A percentile compares a stretch with the other conserved stretches of the same genome.
Evolutionary conservation across 2,113 vertebrate genomes (phyloP).

Genomic region (Coptodon bakossiorum): DNA sequence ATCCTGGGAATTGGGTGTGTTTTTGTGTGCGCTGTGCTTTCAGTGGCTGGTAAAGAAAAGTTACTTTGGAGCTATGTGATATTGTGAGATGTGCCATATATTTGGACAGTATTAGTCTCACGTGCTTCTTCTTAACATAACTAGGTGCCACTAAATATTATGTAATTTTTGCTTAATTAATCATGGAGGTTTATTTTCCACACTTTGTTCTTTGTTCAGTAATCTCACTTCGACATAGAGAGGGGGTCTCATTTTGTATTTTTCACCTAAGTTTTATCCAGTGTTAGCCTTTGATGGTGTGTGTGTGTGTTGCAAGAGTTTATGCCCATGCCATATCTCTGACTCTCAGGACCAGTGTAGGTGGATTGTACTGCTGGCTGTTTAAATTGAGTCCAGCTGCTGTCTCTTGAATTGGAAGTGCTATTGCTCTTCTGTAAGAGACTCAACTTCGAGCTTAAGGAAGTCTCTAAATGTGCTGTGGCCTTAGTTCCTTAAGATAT

Average conservation of each 20-base stretch:
- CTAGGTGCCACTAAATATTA: not conserved
- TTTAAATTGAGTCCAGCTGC: not conserved
- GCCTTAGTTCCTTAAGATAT: not conserved
- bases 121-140: not conserved
- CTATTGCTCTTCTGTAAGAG: not conserved
- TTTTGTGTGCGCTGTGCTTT: not conserved
- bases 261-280: not conserved
- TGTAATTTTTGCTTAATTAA: not conserved
- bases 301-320: not conserved
- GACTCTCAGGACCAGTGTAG: not conserved
- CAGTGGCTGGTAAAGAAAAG: not conserved
- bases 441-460: not conserved
- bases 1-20: slow-evolving; percentile 44
- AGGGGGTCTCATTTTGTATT: not conserved
- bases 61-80: not conserved
- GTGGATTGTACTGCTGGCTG: not conserved
- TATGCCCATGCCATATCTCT: not conserved
- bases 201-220: not conserved
- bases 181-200: not conserved
- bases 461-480: not conserved
- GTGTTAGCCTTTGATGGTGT: not conserved
- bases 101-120: not conserved
- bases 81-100: not conserved
- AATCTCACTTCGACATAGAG: not conserved
- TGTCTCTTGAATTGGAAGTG: not conserved